These are phyloP conservation scores for Amazona guildingii DNA, from an alignment of 2,113 vertebrate species.

Conservation along the genomic window DNA sequence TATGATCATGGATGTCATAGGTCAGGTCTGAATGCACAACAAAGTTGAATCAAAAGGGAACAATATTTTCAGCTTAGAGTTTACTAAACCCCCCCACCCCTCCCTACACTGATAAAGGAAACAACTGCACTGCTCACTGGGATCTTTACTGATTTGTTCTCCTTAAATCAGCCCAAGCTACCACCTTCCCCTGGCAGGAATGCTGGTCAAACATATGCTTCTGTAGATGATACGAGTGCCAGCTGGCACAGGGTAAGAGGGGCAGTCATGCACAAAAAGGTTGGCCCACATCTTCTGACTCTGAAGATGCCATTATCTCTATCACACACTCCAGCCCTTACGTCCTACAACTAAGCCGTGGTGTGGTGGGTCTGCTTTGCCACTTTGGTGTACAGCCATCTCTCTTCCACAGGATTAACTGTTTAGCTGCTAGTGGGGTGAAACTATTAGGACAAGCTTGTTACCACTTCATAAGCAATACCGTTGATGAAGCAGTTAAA, in stretches of 20 bases:
- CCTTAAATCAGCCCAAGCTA: not conserved
- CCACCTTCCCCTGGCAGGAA: not conserved
- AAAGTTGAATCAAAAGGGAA: not conserved
- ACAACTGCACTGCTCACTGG: not conserved
- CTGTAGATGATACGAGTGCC: not conserved
- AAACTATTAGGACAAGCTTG: not conserved
- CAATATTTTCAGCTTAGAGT: not conserved
- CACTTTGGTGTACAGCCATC: not conserved
- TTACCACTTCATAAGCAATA: not conserved
- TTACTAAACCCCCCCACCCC: not conserved
- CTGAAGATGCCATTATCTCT: not conserved
- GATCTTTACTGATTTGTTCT: not conserved
- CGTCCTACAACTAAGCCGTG: not conserved
- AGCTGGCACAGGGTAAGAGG: not conserved
- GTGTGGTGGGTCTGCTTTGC: not conserved
- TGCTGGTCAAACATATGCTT: conserved; percentile 32
- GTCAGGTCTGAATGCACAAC: not conserved
- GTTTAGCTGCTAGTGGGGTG: not conserved
- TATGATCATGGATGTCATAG: not conserved
- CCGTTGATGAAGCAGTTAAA: conserved; percentile 9
- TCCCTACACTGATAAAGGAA: not conserved
- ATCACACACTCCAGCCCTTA: not conserved
- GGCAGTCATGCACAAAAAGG: not conserved
- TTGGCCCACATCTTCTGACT: not conserved
- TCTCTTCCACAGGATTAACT: not conserved